Evolutionary conservation across 2,113 vertebrate genomes (phyloP), one percentile per base, ranked within the genome.

Genomic region (Mugil cephalus): DNA sequence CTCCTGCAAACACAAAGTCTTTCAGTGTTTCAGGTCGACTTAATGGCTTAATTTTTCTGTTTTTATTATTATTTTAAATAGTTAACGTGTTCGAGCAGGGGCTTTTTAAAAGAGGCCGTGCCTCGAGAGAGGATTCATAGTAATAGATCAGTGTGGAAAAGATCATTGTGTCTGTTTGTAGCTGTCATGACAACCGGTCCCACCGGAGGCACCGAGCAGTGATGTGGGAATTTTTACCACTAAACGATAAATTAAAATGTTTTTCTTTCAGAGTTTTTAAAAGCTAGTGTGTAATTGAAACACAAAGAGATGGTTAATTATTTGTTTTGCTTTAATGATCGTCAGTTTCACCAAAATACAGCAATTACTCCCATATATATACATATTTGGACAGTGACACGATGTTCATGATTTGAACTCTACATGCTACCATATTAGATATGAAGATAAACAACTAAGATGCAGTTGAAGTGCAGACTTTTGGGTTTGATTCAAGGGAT

Each of bases 141-240:
- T 43, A 4, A 24, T 14, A 50, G 12, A 53, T 36, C 11, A 51
- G 4, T 43, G 54, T 77, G 18, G 42, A 21, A 42, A 40, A 30
- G 47, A 47, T 65, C 34, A 13, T 10, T 17, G 10, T 43, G 21
- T 24, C 39, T 50, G 14, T 71, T 64, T 39, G 61, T 72, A 51
- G 53, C 39, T 80, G 80, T 56, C 72, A 76, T 86, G 67, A 59
- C 75, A 79, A 69, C 71, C 54, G 1, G 34, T 36, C 42, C 35
- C 40, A 7, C 7, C 43, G 74, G 4, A n/a, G 64, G 47, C 45
- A 51, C 43, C 10, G 58, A 50, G 48, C 17, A 3, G 17, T 13
- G 21, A 67, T 40, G 50, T 8, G 0, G 50, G 24, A 51, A 30
- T 63, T 54, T n/a, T 66, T 10, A 39, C 12, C 24, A 55, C 14